Base-by-base conservation (phyloP, 2,113 vertebrate genomes). In the Misgurnus anguillicaudatus region DNA sequence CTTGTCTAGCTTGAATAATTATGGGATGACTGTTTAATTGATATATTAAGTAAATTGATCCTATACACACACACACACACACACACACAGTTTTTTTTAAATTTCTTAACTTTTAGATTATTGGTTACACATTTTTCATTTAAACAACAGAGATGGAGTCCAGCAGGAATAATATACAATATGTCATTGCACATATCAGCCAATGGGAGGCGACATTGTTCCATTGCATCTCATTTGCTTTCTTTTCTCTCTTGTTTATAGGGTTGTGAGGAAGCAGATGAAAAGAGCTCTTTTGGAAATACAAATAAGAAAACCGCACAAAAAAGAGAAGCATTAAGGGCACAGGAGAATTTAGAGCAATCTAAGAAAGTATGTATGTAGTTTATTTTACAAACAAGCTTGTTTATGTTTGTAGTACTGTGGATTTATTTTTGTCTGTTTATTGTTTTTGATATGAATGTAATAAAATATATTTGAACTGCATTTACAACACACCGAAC, bases 361-460 rank as follows among this genome's bases (percentile, higher is more conserved):
- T 10, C 84, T 36, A 93, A 93, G 80, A 92, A 48, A 87, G 48
- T 67, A 1, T 86, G 87, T 41, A 0, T 85, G 21, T 91, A 92
- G 77, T 64, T 4, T 11, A 8, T 61, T 17, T 57, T 19, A 61
- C 9, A 60, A 0, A 41, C 42, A 47, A 1, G 47, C 71, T 63
- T 45, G 53, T 69, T 77, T 85, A 72, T 80, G 2, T 24, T 14
- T 0, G 1, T 62, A 47, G 42, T 3, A n/a, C 41, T 57, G 5
- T 24, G 3, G 16, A 24, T 1, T 45, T 2, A 1, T n/a, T 4
- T 57, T 5, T 57, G 2, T 61, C 13, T 31, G 60, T 73, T 24
- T 24, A 16, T 55, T 41, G 38, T 42, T 58, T 42, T 21, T 24
- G 5, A 48, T 31, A n/a, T 47, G 45, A 36, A 62, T 60, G 21